A percentile compares a stretch with the other conserved stretches of the same genome.
Conservation (phyloP, 2,888 invertebrate genomes). For the Parelbella ahira region DNA sequence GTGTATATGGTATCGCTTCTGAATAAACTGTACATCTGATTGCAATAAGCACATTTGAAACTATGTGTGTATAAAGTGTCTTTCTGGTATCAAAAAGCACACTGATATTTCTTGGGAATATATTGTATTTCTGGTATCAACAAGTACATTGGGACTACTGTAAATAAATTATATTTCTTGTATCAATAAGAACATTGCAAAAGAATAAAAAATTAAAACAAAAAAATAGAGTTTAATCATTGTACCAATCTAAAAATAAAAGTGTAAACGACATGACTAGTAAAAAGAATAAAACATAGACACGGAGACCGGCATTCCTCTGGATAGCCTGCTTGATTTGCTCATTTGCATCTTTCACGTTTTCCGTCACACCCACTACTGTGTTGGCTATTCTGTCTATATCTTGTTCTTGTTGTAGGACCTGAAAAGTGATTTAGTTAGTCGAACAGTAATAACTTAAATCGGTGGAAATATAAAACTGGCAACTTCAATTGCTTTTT, state of each 20-base stretch:
- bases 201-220: background rate
- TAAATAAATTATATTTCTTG: no score
- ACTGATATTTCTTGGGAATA: no score
- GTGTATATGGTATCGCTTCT: no score
- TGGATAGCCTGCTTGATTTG: slow-evolving; percentile 98
- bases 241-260: slow-evolving; percentile 99
- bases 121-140: no score
- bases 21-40: no score
- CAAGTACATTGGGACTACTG: no score
- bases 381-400: slow-evolving; percentile 94
- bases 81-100: no score
- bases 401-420: slow-evolving; percentile 95
- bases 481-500: no score
- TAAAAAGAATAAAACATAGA: slow-evolving; percentile 96
- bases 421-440: slow-evolving; percentile 53
- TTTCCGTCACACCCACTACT: slow-evolving; percentile 95
- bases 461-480: no score
- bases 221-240: slow-evolving; percentile 79
- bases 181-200: no score
- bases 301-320: slow-evolving; percentile 96
- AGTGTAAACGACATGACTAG: slow-evolving; percentile 97
- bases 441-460: background rate
- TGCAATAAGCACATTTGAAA: no score
- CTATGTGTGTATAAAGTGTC: no score
- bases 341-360: slow-evolving; percentile 97